Percentiles rank a stretch among this genome's conserved stretches.
phyloP scores from a whole-genome alignment of 2,113 vertebrate species.

The Papio anubis region DNA sequence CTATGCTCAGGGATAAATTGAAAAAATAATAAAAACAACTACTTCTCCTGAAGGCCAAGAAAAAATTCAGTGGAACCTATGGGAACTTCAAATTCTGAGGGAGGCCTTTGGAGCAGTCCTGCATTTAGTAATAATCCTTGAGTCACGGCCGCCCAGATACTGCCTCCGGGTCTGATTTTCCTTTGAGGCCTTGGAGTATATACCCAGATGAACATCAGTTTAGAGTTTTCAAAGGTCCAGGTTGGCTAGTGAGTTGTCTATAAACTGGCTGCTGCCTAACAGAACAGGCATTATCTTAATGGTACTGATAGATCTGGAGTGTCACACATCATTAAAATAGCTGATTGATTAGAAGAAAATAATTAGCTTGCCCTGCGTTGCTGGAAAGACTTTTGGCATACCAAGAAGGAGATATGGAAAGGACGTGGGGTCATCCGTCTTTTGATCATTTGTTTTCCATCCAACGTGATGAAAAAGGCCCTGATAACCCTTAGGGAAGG shows the following conservation, averaged over 20 bases:
- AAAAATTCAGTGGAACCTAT: not conserved
- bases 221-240: conserved; percentile 2
- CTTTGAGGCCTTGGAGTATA: not conserved
- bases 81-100: not conserved
- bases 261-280: conserved; percentile 37
- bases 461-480: conserved; percentile 70
- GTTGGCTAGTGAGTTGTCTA: not conserved
- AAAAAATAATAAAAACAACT: not conserved
- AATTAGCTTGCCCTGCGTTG: conserved; percentile 69
- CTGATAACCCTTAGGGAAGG: conserved; percentile 53
- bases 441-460: conserved; percentile 74
- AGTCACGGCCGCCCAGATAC: not conserved
- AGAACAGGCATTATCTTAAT: conserved; percentile 60
- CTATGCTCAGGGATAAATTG: not conserved
- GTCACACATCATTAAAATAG: conserved; percentile 71
- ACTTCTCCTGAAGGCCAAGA: not conserved
- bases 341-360: conserved; percentile 77
- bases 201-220: not conserved
- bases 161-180: not conserved
- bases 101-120: not conserved
- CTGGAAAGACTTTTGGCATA: conserved; percentile 51
- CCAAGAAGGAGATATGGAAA: conserved; percentile 54
- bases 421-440: conserved; percentile 62
- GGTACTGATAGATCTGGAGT: conserved; percentile 65
- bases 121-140: not conserved